Evolutionary conservation across 2,888 invertebrate genomes (phyloP).

Genomic region (Anodontia alba): DNA sequence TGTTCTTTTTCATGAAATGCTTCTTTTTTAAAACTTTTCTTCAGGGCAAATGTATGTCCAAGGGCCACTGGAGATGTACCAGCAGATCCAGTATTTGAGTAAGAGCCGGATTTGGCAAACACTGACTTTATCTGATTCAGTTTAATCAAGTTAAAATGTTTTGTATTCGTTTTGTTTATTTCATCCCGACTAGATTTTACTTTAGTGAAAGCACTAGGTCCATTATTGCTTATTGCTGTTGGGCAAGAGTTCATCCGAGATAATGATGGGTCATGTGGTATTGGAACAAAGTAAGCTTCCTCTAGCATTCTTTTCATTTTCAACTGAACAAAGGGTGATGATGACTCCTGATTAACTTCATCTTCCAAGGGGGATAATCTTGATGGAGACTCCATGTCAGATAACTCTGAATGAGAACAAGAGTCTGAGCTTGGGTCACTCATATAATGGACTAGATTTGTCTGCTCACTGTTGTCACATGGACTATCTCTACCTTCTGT

Average conservation of each 20-base stretch:
- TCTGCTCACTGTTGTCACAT: neutral
- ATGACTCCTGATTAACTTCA: constrained; percentile 11
- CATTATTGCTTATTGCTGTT: constrained; percentile 30
- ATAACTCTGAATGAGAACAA: constrained; percentile 20
- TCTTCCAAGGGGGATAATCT: constrained; percentile 40
- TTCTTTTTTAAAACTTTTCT: constrained; percentile 71
- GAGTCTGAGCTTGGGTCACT: constrained; percentile 38
- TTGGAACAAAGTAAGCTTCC: constrained; percentile 39
- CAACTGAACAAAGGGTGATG: constrained; percentile 42
- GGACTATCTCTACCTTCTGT: neutral
- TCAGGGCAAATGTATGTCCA: constrained; percentile 68
- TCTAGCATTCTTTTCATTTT: constrained; percentile 47
- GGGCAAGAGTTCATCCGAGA: constrained; percentile 18
- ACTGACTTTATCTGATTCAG: constrained; percentile 77
- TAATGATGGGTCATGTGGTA: constrained; percentile 24
- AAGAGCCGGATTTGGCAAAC: constrained; percentile 54
- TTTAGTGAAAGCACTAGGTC: constrained; percentile 48
- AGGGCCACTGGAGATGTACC: constrained; percentile 51
- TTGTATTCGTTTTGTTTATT: constrained; percentile 34
- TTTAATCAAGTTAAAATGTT: constrained; percentile 63
- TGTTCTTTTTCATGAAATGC: constrained; percentile 40
- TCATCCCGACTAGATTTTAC: constrained; percentile 39
- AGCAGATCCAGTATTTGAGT: neutral
- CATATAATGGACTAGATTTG: neutral
- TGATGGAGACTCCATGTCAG: constrained; percentile 35